Percentiles rank a stretch among this genome's conserved stretches.
Conservation (phyloP, 2,888 invertebrate genomes). For the Lutraria lutraria region DNA sequence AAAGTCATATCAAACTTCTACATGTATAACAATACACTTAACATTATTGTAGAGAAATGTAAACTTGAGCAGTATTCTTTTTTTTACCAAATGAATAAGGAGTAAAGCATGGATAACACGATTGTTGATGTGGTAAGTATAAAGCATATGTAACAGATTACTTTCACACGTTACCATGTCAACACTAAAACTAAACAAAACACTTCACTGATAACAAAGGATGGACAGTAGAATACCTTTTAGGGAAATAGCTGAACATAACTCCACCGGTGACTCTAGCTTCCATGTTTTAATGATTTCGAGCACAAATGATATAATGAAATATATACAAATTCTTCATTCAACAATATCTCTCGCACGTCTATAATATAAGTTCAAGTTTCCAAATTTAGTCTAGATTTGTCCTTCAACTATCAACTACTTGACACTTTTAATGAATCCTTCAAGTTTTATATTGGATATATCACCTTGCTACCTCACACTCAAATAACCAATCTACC, state of each 20-base stretch:
- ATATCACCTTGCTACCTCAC: not conserved
- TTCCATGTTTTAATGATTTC: conserved; percentile 27
- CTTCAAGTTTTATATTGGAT: not conserved
- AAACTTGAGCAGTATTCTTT: no score
- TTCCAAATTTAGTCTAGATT: not conserved
- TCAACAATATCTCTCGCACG: no score
- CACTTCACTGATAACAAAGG: not conserved
- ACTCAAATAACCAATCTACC: not conserved
- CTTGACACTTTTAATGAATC: not conserved
- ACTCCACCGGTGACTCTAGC: conserved; percentile 48
- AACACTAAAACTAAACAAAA: not conserved
- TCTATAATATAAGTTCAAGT: not conserved
- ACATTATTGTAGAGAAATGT: no score
- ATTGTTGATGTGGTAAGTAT: no score
- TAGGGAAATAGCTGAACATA: conserved; percentile 67
- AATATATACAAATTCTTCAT: no score
- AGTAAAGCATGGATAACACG: no score
- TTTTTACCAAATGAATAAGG: no score
- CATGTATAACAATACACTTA: no score
- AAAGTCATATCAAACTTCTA: no score
- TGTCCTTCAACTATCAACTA: not conserved
- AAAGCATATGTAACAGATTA: no score
- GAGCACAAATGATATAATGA: not conserved
- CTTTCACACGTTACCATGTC: not conserved
- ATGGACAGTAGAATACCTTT: conserved; percentile 46